phyloP scores from a whole-genome alignment of 2,113 vertebrate species.

The Calypte anna region DNA sequence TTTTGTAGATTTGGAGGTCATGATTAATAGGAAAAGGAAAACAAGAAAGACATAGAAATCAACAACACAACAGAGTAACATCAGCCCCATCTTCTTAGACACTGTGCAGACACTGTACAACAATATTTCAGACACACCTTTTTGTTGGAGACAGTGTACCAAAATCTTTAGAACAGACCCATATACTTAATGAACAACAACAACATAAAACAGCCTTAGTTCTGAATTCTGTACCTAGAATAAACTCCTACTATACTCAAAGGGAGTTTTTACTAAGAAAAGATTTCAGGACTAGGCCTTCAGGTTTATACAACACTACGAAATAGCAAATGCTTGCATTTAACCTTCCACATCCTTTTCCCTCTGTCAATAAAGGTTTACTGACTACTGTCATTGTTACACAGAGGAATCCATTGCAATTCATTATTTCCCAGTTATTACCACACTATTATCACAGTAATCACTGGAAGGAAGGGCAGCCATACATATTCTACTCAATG shows the following conservation, averaged over 20 bases:
- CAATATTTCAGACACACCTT: constrained; percentile 18
- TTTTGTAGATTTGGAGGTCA: neutral
- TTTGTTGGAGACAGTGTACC: constrained; percentile 6
- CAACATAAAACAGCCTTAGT: constrained; percentile 49
- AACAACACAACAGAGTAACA: constrained; percentile 30
- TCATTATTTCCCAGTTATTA: neutral
- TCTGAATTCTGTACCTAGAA: constrained; percentile 63
- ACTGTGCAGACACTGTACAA: neutral
- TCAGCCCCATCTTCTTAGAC: neutral
- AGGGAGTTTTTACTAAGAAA: constrained; percentile 54
- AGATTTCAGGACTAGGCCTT: constrained; percentile 69
- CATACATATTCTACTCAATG: neutral
- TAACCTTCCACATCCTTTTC: constrained; percentile 46
- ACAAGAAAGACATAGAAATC: constrained; percentile 7
- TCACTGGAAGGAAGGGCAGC: neutral
- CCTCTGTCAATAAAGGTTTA: neutral
- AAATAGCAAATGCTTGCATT: constrained; percentile 23
- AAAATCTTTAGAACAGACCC: constrained; percentile 35
- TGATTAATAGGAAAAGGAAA: neutral
- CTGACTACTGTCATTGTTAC: neutral
- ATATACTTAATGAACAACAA: constrained; percentile 32
- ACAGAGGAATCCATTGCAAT: constrained; percentile 21
- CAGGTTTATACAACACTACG: constrained; percentile 1
- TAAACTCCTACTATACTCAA: constrained; percentile 38
- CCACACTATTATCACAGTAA: neutral